Evolutionary conservation across 2,113 vertebrate species (phyloP).

Genomic region (Sorex fumeus): DNA sequence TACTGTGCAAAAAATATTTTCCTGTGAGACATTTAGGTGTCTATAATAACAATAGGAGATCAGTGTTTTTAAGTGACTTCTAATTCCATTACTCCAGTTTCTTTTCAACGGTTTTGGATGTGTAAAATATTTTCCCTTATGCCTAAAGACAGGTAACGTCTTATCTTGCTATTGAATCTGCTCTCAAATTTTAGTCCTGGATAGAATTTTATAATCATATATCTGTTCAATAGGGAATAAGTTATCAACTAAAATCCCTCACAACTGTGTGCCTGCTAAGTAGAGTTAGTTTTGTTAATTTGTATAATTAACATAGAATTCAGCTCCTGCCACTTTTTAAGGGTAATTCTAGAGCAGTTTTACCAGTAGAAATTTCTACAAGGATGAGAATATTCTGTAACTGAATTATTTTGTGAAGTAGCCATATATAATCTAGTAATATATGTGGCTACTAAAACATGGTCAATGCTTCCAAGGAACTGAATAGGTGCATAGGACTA

Average conservation of each 20-base stretch:
- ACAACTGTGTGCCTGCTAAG: background rate
- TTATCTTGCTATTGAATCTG: background rate
- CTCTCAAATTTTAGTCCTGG: background rate
- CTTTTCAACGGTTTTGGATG: background rate
- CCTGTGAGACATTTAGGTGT: background rate
- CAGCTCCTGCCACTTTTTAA: background rate
- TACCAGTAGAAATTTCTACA: background rate
- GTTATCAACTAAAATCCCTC: background rate
- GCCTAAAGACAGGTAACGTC: background rate
- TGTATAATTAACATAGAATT: conserved; percentile 42
- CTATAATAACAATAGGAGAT: background rate
- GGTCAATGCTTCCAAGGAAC: background rate
- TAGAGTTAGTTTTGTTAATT: background rate
- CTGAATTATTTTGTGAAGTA: background rate
- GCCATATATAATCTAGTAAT: rapidly evolving
- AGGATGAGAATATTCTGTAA: background rate
- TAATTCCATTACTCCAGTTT: background rate
- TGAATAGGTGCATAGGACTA: background rate
- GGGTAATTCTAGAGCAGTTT: background rate
- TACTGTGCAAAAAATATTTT: background rate
- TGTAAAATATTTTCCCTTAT: background rate
- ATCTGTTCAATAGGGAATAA: conserved; percentile 5
- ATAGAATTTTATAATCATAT: conserved; percentile 22
- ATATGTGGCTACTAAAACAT: background rate
- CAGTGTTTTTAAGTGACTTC: background rate